Base-by-base conservation (phyloP, 53 echinoderm and acorn worm species). In the Holothuria leucospilota region DNA sequence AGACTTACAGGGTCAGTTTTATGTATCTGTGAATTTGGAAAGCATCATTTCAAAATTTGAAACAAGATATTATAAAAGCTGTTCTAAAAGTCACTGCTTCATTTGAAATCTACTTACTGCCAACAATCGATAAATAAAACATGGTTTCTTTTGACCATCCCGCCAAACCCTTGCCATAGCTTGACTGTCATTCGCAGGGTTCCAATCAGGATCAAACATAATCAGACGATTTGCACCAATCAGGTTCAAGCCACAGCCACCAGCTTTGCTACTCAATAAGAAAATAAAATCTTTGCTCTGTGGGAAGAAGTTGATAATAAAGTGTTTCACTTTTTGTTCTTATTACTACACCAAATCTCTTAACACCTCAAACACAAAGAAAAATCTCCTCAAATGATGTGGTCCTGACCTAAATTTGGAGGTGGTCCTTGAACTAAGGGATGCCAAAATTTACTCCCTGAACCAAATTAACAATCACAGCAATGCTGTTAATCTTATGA, bases 191-290 rank as follows among this genome's bases (percentile, higher is more conserved):
- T 97, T 97, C 86, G 98, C 98, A 27, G 98, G 95, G 71, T 97
- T 95, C 98, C 98, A 97, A 85, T 95, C 95, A 16, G 95, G 98
- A 63, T 97, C 98, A 92, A 97, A 97, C 98, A 97, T 97, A 84
- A 97, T 95, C 60, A 97, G 86, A 13, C 98, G 77, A 75, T 93
- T 97, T 52, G 98, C 98, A 70, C 98, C 98, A 60, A 97, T 97
- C 88, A 97, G 89, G 72, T 97, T 97, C 25, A 97, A 75, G 62
- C 98, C 98, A 86, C 98, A 97, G 25, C 98, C 98, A 49, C 98
- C 98, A 14, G 98, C 98, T 73, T 97, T 97, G 85, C 98, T 97
- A 69, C 98, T 97, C 49, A 97, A 77, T 93, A 97, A 92, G 77
- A 97, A 97, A 70, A 97, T 87, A 61, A 95, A 97, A 68, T 97